Evolutionary conservation across 1,140 invertebrate genomes (phyloP).

Genomic region (Aphelinus atriplicis): DNA sequence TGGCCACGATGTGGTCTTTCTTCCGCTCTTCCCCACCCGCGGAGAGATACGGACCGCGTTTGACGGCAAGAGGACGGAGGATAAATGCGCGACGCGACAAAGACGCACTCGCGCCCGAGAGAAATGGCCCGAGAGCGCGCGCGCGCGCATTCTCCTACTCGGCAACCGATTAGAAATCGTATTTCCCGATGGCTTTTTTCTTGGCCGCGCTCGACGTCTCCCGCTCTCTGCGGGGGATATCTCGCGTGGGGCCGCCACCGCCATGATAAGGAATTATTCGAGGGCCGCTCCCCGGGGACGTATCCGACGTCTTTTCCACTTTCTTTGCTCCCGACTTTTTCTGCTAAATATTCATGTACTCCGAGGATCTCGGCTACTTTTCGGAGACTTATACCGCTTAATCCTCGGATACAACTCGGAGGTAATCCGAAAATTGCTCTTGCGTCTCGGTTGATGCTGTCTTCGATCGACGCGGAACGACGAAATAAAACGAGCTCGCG

Average conservation of each 20-base stretch:
- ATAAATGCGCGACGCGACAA: slow-evolving; percentile 28
- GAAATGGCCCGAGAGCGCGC: too few species aligned
- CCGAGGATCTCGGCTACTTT: neutral
- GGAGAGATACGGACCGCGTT: too few species aligned
- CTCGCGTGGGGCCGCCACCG: neutral
- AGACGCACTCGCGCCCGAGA: neutral
- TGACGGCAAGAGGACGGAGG: neutral
- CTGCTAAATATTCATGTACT: slow-evolving; percentile 20
- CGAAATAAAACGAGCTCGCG: too few species aligned
- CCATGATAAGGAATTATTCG: slow-evolving; percentile 1
- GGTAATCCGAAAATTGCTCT: too few species aligned
- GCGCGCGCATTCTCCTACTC: slow-evolving; percentile 15
- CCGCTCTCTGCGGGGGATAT: neutral
- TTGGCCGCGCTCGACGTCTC: neutral
- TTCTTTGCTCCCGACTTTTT: neutral
- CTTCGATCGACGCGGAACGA: too few species aligned
- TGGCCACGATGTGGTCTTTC: too few species aligned
- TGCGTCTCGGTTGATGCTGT: too few species aligned
- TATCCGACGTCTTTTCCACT: neutral
- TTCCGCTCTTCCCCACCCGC: too few species aligned
- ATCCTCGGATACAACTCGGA: too few species aligned
- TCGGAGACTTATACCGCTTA: too few species aligned
- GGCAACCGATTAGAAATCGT: slow-evolving; percentile 32
- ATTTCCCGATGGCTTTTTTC: slow-evolving; percentile 19
- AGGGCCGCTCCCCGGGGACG: neutral